A percentile compares a stretch with the other conserved stretches of the same genome.
phyloP scores from a whole-genome alignment of 2,888 invertebrate genomes.

The Conomelus anceps region DNA sequence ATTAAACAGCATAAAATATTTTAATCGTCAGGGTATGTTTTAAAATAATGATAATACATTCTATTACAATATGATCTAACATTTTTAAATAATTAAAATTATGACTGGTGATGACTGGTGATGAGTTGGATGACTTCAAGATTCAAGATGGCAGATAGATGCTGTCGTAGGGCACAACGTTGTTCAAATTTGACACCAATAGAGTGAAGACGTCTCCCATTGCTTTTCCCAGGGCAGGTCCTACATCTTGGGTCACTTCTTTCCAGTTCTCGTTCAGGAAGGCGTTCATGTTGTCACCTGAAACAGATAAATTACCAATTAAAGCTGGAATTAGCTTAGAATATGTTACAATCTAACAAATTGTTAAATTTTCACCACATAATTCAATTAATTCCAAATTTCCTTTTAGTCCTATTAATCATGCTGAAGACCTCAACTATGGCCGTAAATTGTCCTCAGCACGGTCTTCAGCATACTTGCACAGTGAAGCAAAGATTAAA shows the following conservation, averaged over 20 bases:
- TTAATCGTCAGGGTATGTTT: background rate
- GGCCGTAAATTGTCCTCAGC: no score
- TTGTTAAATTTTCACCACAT: no score
- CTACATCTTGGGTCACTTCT: constrained; percentile 43
- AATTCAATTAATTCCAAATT: no score
- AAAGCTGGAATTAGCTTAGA: no score
- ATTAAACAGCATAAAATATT: background rate
- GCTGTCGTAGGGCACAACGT: background rate
- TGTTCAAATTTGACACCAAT: background rate
- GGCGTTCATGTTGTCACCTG: constrained; percentile 44
- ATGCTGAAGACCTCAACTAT: no score
- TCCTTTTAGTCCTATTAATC: no score
- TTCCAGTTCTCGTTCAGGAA: constrained; percentile 47
- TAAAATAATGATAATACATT: background rate
- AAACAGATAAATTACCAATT: constrained; percentile 9
- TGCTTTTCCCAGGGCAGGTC: constrained; percentile 37
- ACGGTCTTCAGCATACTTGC: no score
- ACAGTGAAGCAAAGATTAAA: no score
- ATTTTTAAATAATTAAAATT: background rate
- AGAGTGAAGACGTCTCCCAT: background rate
- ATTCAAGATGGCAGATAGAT: background rate
- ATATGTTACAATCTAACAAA: no score
- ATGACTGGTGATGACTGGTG: background rate
- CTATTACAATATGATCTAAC: background rate
- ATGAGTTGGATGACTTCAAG: background rate